Evolutionary conservation across 2,113 vertebrate genomes (phyloP).

Genomic region (Trichechus manatus): DNA sequence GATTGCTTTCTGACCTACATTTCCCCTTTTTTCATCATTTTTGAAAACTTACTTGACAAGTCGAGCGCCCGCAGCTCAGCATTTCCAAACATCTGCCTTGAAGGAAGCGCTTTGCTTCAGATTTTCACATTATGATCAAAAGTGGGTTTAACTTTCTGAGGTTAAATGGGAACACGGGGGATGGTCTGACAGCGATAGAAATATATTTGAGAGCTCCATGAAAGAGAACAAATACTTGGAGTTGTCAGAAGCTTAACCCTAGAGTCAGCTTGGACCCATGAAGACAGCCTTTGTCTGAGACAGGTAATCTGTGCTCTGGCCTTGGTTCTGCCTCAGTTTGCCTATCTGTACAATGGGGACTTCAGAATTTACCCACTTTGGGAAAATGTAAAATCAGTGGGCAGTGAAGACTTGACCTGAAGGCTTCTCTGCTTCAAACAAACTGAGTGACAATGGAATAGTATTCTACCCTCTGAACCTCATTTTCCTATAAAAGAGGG

Average conservation of each 20-base stretch:
- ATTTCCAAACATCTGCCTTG: conserved; percentile 82
- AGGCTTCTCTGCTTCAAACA: background rate
- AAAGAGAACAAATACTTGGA: conserved; percentile 54
- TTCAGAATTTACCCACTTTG: background rate
- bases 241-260: conserved; percentile 56
- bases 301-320: background rate
- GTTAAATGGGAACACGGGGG: conserved; percentile 69
- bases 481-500: background rate
- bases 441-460: too few species aligned
- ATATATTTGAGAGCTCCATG: conserved; percentile 62
- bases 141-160: conserved; percentile 70
- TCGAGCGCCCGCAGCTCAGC: conserved; percentile 79
- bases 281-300: conserved; percentile 12
- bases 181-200: conserved; percentile 54
- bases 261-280: background rate
- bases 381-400: background rate
- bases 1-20: conserved; percentile 89
- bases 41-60: conserved; percentile 87
- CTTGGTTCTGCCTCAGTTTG: background rate
- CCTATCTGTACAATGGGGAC: conserved; percentile 38
- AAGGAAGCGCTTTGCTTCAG: conserved; percentile 77
- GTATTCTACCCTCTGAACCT: accelerated
- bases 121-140: conserved; percentile 79
- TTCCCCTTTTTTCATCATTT: conserved; percentile 83
- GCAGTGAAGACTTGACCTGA: background rate